phyloP scores from a whole-genome alignment of 2,113 vertebrate species.

The Colistium nudipinnis region DNA sequence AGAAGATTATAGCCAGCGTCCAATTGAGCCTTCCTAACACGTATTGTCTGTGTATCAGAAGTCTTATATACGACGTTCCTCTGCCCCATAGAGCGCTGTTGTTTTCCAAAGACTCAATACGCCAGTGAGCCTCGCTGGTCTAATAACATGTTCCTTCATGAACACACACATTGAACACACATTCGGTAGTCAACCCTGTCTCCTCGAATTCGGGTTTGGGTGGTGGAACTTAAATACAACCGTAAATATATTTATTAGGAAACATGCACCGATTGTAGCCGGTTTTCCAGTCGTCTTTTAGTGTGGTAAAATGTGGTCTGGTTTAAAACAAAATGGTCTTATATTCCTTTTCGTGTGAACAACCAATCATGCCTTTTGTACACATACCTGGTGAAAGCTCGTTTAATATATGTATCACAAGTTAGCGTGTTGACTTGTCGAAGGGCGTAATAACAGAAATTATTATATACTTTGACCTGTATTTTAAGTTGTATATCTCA shows the following conservation, averaged over 20 bases:
- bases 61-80: too few relatives aligned
- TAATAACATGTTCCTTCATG: not conserved
- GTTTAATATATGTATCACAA: too few relatives aligned
- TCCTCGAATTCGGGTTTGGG: too few relatives aligned
- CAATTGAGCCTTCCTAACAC: not conserved
- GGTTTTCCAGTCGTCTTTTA: too few relatives aligned
- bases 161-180: not conserved
- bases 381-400: too few relatives aligned
- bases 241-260: not conserved
- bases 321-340: not conserved
- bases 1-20: conserved; percentile 4
- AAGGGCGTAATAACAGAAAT: conserved; percentile 2
- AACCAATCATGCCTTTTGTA: too few relatives aligned
- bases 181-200: not conserved
- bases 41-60: not conserved
- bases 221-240: not conserved
- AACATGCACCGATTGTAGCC: too few relatives aligned
- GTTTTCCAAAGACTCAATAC: not conserved
- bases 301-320: not conserved
- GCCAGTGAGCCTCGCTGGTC: not conserved
- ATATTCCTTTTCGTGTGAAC: too few relatives aligned
- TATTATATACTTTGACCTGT: not conserved
- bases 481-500: not conserved
- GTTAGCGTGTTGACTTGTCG: too few relatives aligned
- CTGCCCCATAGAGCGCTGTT: not conserved